Evolutionary conservation across 1,140 invertebrate genomes (phyloP), one percentile per base, ranked within the genome.

Genomic region (Drosophila novamexicana): DNA sequence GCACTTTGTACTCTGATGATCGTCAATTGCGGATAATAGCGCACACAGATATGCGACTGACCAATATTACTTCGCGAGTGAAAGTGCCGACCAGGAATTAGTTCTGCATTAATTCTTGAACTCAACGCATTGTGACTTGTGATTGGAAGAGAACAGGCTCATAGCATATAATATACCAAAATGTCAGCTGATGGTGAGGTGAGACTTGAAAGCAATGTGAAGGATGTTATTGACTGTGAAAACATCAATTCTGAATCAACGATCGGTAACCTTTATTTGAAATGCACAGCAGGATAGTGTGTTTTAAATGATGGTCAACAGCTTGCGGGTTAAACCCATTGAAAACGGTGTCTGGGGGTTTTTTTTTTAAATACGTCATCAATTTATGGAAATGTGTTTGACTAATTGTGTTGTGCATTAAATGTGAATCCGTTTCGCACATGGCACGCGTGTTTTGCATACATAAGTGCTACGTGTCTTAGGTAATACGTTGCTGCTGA

Each of bases 261-360:
- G 53, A 42, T 16, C 42, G 22, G 22, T 29, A 29, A 29, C 22
- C 22, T n/a, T 45, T 7, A 9, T 3, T 45, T 16, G 16, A 10
- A 8, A n/a, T 8, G 14, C 42, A 3, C 42, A 45, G 7, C 14
- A 45, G 42, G 42, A 62, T 12, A 56, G 40, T 63, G 67, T 9
- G 56, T 70, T 47, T 42, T 29, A 56, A 75, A 40, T 34, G 18
- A 32, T 84, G 58, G 68, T 81, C 61, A 81, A 59, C 72, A 69
- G 59, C 50, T 53, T 37, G 34, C 37, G 40, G 80, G 54, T 57
- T 50, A 47, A 76, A 36, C 61, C 56, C 61, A 59, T 53, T 66
- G 61, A 66, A 59, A 67, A 32, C 45, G 45, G 42, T 73, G 49
- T 66, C 53, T 56, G 67, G 79, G 47, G 39, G 67, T 66, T 75